phyloP scores from a whole-genome alignment of 2,888 invertebrate species.

The Temnothorax ravouxi region DNA sequence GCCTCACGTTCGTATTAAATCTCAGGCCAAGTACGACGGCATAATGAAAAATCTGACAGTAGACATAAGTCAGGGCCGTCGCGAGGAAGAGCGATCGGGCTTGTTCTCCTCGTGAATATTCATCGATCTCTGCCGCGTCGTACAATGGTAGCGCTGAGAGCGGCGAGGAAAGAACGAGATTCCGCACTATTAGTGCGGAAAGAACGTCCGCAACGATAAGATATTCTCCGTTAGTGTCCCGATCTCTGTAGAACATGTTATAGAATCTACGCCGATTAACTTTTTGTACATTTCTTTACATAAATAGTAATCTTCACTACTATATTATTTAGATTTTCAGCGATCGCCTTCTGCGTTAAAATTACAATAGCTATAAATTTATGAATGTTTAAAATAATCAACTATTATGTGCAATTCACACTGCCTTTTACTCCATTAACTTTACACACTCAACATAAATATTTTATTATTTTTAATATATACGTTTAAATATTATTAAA shows the following conservation, averaged over 20 bases:
- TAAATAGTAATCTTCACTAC: not conserved
- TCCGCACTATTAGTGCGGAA: conserved; percentile 53
- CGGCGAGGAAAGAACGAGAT: conserved; percentile 43
- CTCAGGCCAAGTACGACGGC: conserved; percentile 63
- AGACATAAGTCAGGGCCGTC: conserved; percentile 74
- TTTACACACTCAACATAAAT: not conserved
- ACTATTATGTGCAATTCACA: not conserved
- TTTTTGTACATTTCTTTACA: not conserved
- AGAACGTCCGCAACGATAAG: conserved; percentile 36
- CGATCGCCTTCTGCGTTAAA: not conserved
- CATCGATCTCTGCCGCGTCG: conserved; percentile 66
- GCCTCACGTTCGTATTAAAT: conserved; percentile 68
- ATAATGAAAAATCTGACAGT: conserved; percentile 77
- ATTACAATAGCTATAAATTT: not conserved
- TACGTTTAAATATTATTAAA: not conserved
- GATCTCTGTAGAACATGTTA: conserved; percentile 4
- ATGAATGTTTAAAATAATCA: not conserved
- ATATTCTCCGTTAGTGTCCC: conserved; percentile 5
- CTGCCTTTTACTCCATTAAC: not conserved
- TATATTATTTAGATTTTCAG: not conserved
- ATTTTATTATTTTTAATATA: conserved; percentile 3
- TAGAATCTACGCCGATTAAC: conserved; percentile 5
- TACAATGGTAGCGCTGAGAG: conserved; percentile 58
- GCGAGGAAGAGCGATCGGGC: conserved; percentile 74
- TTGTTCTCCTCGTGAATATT: conserved; percentile 77